Base-by-base conservation (phyloP, 2,113 vertebrate species). In the Phrynosoma platyrhinos region DNA sequence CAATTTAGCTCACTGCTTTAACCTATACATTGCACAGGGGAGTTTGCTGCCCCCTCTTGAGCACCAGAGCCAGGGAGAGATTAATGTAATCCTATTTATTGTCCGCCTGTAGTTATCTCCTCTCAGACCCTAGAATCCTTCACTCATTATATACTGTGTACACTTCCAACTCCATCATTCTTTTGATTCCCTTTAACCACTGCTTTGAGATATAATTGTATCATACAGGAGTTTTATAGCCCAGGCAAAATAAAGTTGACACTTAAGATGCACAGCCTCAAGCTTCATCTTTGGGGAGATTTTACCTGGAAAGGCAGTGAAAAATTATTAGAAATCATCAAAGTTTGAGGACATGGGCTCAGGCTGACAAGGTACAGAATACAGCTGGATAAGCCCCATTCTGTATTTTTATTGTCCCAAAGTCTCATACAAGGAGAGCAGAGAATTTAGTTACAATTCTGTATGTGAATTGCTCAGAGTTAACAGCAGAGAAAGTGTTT, bases 241-340 rank as follows among this genome's bases (percentile, higher is more conserved):
- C 88, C 93, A 92, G 68, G 80, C 90, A 91, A 52, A 96, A 96
- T 96, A 96, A 96, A 88, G 93, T 79, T 66, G 92, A 92, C 14
- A 83, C 78, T 77, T 94, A 87, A 90, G 79, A 18, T 8, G 21
- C 87, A 93, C 82, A 64, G 82, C 40, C 66, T 62, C 75, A 86
- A 81, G 77, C 84, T 88, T 1, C 52, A 2, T 94, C 92, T 27
- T 27, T 68, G 4, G 25, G 66, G 66, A 68, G 4, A 62, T 62
- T 68, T 68, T 68, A 16, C 25, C 66, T 25, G 66, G 66, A 27
- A 68, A 68, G 66, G 8, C 20, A 68, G 21, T 68, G 7, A 20
- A 27, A 68, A 68, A 68, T 18, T 62, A 62, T 62, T 62, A 62
- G 53, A 55, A 7, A 55, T 58, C 14, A 58, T 58, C 55, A 58